Evolutionary conservation across 2,113 vertebrate genomes (phyloP).

Genomic region (Talpa occidentalis): DNA sequence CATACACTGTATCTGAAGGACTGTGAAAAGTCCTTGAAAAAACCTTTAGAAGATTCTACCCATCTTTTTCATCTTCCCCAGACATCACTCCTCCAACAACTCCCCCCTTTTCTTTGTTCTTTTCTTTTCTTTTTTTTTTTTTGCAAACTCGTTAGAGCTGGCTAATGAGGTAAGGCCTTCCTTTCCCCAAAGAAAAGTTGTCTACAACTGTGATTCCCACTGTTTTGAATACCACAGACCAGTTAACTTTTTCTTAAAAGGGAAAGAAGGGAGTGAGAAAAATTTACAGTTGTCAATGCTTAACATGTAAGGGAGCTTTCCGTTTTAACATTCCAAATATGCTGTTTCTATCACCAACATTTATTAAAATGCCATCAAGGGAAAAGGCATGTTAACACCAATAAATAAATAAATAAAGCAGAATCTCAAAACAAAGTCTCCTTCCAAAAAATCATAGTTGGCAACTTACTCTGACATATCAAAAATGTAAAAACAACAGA

Average conservation of each 20-base stretch:
- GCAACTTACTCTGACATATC: not conserved
- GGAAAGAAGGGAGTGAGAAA: too few species aligned
- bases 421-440: conserved; percentile 8
- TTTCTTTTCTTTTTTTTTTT: not conserved
- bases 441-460: not conserved
- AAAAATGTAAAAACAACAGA: not conserved
- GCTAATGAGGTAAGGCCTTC: not conserved
- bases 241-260: not conserved
- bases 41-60: not conserved
- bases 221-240: not conserved
- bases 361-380: not conserved
- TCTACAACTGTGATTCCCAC: not conserved
- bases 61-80: not conserved
- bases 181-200: not conserved
- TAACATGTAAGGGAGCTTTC: not conserved
- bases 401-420: not conserved
- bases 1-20: not conserved
- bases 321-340: not conserved
- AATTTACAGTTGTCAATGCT: not conserved
- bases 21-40: not conserved
- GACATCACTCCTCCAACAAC: not conserved
- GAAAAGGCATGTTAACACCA: not conserved
- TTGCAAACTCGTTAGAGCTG: not conserved
- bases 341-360: not conserved
- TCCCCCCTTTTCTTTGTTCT: not conserved